phyloP scores from a whole-genome alignment of 2,797 vertebrate species.

The Dallia pectoralis region DNA sequence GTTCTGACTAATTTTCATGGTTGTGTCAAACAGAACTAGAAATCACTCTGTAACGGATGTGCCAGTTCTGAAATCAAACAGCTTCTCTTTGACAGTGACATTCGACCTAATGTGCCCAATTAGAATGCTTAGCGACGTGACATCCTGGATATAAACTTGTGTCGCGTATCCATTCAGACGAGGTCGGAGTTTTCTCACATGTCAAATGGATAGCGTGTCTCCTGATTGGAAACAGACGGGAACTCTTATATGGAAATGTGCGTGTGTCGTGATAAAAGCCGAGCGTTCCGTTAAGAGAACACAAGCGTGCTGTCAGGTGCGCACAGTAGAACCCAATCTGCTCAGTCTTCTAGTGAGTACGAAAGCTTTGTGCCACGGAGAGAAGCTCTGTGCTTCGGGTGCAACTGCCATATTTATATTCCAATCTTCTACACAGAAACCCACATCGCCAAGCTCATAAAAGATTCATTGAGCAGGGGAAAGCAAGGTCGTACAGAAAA shows the following conservation, averaged over 20 bases:
- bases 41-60: neutral
- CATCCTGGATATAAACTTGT: slow-evolving; percentile 11
- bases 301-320: slow-evolving; percentile 47
- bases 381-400: slow-evolving; percentile 52
- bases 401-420: slow-evolving; percentile 80
- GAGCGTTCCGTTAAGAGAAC: slow-evolving; percentile 49
- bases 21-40: slow-evolving; percentile 21
- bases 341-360: slow-evolving; percentile 46
- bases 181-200: neutral
- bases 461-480: slow-evolving; percentile 77
- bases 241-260: slow-evolving; percentile 44
- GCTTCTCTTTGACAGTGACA: neutral
- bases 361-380: slow-evolving; percentile 67
- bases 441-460: slow-evolving; percentile 77
- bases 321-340: slow-evolving; percentile 53
- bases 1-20: slow-evolving; percentile 39
- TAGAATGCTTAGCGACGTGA: neutral
- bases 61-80: slow-evolving; percentile 26
- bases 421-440: slow-evolving; percentile 79
- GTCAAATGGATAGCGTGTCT: slow-evolving; percentile 1
- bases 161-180: neutral
- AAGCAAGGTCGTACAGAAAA: slow-evolving; percentile 77
- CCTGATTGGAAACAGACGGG: slow-evolving; percentile 35
- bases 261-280: slow-evolving; percentile 44
- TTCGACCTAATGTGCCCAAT: neutral